Base-by-base conservation (phyloP, 2,113 vertebrate species). In the Clarias gariepinus region DNA sequence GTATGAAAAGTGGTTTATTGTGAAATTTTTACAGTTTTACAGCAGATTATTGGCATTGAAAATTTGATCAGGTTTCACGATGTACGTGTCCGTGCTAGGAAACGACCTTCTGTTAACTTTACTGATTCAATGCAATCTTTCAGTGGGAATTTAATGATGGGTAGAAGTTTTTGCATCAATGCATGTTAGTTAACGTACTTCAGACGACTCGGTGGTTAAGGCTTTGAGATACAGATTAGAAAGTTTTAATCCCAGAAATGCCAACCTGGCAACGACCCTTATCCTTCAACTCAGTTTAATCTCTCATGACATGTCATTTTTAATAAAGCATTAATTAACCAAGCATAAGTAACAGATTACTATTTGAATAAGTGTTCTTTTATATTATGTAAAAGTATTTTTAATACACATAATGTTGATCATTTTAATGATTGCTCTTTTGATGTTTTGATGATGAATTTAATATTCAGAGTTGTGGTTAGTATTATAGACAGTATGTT, bases 251-350 rank as follows among this genome's bases (percentile, higher is more conserved):
- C 55, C 53, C 28, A 58, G 16, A 3, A 33, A 57, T 4, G 12
- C 15, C 3, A 77, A 28, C 28, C 55, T 33, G 3, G 4, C 19
- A 33, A 23, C 19, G 41, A 28, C 52, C 0, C 68, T 33, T 69
- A 69, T 36, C 12, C 8, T 79, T 79, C 41, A 76, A 23, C 73
- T 78, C 57, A 23, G 78, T 28, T 81, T 81, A 61, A 61, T 61
- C 11, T 11, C 15, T 19, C 19, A 25, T 15, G 19, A 25, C 2
- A 0, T 74, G 36, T 47, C 21, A 41, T 9, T 73, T 69, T 66
- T 63, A 8, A 19, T 19, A 19, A 60, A 21, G 3, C 64, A 28
- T 66, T n/a, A 63, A 11, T n/a, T 11, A 64, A n/a, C n/a, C n/a
- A 10, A 64, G 64, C 11, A 66, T 15, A 66, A 28, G n/a, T n/a